Evolutionary conservation across 2,888 invertebrate genomes (phyloP).

Genomic region (Andrena marginata): DNA sequence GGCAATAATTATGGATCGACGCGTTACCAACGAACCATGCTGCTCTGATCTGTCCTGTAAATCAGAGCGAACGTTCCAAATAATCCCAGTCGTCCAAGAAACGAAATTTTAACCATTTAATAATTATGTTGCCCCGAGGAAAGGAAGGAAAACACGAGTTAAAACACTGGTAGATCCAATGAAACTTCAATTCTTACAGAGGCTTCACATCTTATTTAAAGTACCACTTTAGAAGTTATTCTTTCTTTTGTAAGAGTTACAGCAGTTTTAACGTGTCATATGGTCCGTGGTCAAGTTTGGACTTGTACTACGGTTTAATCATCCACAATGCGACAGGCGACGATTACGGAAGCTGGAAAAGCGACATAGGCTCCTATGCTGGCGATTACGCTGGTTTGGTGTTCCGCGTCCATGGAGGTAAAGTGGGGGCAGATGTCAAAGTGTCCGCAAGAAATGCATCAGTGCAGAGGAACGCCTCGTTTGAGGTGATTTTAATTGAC

Average conservation of each 20-base stretch:
- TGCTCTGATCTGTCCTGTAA: constrained; percentile 40
- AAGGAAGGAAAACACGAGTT: neutral
- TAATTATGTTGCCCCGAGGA: neutral
- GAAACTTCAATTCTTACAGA: too few species aligned
- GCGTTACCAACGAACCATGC: constrained; percentile 23
- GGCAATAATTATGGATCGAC: constrained; percentile 60
- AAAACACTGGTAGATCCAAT: too few species aligned
- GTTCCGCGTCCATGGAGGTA: neutral
- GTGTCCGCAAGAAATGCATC: constrained; percentile 58
- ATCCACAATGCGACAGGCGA: constrained; percentile 68
- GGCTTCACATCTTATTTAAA: too few species aligned
- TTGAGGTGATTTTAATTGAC: constrained; percentile 67
- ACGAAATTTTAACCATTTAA: neutral
- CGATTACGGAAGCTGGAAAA: constrained; percentile 80
- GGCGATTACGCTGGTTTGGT: neutral
- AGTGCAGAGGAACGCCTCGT: too few species aligned
- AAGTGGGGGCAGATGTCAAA: neutral
- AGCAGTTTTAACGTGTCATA: neutral
- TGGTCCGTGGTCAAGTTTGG: neutral
- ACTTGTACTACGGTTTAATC: constrained; percentile 73
- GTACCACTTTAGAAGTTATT: neutral
- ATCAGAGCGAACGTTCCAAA: constrained; percentile 32
- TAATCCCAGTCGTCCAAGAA: constrained; percentile 20
- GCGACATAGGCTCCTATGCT: constrained; percentile 38
- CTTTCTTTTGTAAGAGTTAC: constrained; percentile 22